Conservation (phyloP, 2,797 vertebrate genomes). For the Cygnus olor region DNA sequence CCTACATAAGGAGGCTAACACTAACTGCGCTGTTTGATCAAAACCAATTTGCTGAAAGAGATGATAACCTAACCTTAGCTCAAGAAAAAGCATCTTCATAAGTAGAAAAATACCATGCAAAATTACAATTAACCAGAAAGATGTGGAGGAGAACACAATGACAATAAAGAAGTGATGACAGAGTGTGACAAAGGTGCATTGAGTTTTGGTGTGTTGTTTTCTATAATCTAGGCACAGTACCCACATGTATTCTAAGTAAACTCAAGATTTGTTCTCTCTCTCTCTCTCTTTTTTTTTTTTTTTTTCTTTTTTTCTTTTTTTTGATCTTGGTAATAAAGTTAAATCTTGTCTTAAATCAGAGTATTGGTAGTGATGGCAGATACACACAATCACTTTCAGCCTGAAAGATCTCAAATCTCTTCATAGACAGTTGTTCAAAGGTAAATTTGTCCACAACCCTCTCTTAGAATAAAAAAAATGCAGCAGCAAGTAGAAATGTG, state of each 20-base stretch:
- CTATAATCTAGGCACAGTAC: neutral
- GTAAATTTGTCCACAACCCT: neutral
- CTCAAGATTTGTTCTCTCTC: rapidly evolving
- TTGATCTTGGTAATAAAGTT: neutral
- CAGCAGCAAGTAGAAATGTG: slow-evolving; percentile 8
- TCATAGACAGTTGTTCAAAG: neutral
- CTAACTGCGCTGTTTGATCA: neutral
- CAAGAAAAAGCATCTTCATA: neutral
- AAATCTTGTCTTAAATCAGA: neutral
- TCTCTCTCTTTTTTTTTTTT: rapidly evolving
- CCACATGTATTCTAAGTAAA: neutral
- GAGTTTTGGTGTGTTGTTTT: neutral
- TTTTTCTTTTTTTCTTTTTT: neutral
- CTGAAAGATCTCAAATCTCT: neutral
- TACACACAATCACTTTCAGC: neutral
- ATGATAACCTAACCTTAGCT: neutral
- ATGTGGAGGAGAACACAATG: neutral
- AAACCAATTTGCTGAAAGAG: neutral
- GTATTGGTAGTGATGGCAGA: neutral
- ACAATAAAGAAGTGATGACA: neutral
- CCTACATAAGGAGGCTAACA: neutral
- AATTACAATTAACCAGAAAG: neutral
- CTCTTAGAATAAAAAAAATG: neutral
- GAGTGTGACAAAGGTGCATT: neutral
- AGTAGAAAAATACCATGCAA: neutral